These are phyloP conservation scores for Poeciliopsis presidionis DNA, from an alignment of 2,797 vertebrate species.

Conservation along the genomic window DNA sequence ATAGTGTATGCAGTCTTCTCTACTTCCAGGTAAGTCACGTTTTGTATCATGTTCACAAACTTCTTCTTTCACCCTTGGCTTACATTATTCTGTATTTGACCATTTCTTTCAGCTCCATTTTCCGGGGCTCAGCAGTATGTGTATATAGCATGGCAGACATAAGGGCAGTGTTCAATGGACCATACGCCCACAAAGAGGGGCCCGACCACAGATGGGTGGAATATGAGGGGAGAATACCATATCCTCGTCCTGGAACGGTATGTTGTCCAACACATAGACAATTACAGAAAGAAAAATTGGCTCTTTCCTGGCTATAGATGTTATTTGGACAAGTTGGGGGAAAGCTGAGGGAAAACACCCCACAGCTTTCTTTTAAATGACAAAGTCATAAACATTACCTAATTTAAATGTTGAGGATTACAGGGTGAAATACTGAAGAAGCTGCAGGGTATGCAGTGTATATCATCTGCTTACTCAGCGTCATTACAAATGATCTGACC, in stretches of 20 bases:
- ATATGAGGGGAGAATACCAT: slow-evolving; percentile 93
- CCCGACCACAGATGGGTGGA: slow-evolving; percentile 95
- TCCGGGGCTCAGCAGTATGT: slow-evolving; percentile 97
- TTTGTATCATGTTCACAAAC: background rate
- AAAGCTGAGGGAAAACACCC: background rate
- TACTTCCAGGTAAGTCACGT: slow-evolving; percentile 88
- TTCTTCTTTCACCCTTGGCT: background rate
- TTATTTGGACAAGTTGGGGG: slow-evolving; percentile 11
- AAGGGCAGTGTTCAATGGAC: slow-evolving; percentile 93
- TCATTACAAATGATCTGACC: slow-evolving; percentile 25
- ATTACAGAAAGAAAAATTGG: background rate
- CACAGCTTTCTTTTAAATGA: slow-evolving; percentile 21
- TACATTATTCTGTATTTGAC: slow-evolving; percentile 5
- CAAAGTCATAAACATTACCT: slow-evolving; percentile 49
- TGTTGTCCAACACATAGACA: slow-evolving; percentile 46
- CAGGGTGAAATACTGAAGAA: slow-evolving; percentile 36
- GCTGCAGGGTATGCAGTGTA: slow-evolving; percentile 23
- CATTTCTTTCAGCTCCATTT: slow-evolving; percentile 86
- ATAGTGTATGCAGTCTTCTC: slow-evolving; percentile 95
- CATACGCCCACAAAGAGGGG: slow-evolving; percentile 97
- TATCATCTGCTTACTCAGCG: slow-evolving; percentile 35
- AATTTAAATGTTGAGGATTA: slow-evolving; percentile 24
- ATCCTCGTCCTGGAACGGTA: slow-evolving; percentile 96
- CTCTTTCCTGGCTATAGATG: slow-evolving; percentile 1
- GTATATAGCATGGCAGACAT: slow-evolving; percentile 97